Conservation (phyloP, 92 coral and sea anemone genomes). For the Pocillopora grandis region DNA sequence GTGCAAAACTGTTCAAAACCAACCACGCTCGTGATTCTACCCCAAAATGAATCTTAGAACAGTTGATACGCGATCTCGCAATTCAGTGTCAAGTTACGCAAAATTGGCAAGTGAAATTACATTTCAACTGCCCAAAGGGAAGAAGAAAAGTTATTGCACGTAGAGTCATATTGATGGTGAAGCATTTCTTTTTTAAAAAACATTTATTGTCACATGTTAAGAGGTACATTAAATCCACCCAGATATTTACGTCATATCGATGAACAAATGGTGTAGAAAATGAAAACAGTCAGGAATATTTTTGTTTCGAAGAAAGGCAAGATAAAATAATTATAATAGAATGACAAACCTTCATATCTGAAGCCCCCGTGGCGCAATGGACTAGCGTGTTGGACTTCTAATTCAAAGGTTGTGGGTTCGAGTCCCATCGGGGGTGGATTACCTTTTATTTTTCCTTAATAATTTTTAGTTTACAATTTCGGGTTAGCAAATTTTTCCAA, state of each 20-base stretch:
- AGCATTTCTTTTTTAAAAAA: neutral
- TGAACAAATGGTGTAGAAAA: neutral
- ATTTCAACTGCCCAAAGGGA: no score
- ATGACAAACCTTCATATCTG: neutral
- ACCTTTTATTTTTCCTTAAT: no score
- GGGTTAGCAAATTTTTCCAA: no score
- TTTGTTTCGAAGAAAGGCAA: neutral
- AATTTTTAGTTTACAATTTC: no score
- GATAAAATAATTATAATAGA: neutral
- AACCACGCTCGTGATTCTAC: no score
- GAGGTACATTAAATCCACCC: neutral
- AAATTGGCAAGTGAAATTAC: no score
- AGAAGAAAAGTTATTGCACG: no score
- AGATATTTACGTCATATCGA: neutral
- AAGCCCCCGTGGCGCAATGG: conserved; percentile 76
- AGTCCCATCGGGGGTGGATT: conserved; percentile 92
- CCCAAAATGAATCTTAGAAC: no score
- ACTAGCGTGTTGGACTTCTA: conserved; percentile 75
- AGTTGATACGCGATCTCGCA: no score
- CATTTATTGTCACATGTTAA: neutral
- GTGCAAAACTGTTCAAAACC: no score
- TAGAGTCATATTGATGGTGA: no score
- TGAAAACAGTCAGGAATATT: neutral
- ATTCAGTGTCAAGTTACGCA: no score
- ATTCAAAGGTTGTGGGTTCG: conserved; percentile 99